phyloP scores from a whole-genome alignment of 2,113 vertebrate species.

The Daphoenositta chrysoptera region DNA sequence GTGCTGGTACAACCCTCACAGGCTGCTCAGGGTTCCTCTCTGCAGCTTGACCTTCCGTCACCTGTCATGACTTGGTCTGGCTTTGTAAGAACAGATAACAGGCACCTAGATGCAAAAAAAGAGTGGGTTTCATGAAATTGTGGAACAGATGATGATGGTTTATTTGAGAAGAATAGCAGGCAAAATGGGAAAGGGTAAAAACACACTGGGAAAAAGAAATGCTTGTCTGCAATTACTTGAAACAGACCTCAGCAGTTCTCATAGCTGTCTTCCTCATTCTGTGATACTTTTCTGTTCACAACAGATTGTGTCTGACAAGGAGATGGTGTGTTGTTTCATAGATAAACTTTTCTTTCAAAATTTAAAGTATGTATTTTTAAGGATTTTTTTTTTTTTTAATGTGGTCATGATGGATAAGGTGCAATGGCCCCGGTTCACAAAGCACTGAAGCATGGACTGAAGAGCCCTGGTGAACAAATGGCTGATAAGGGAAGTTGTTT shows the following conservation, averaged over 20 bases:
- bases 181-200: neutral
- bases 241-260: neutral
- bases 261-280: neutral
- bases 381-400: neutral
- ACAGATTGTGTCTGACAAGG: neutral
- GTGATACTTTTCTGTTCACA: neutral
- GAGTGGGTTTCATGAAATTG: neutral
- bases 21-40: neutral
- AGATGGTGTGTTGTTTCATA: neutral
- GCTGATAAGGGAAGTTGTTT: neutral
- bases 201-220: neutral
- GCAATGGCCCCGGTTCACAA: accelerated
- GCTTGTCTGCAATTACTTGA: neutral
- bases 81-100: neutral
- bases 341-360: neutral
- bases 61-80: neutral
- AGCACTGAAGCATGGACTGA: neutral
- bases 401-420: neutral
- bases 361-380: neutral
- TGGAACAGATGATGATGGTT: neutral
- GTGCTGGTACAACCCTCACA: neutral
- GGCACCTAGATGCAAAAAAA: neutral
- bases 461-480: neutral
- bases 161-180: neutral
- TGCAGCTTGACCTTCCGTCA: neutral